phyloP scores from a whole-genome alignment of 2,797 vertebrate species.

The Arnoldichthys spilopterus region DNA sequence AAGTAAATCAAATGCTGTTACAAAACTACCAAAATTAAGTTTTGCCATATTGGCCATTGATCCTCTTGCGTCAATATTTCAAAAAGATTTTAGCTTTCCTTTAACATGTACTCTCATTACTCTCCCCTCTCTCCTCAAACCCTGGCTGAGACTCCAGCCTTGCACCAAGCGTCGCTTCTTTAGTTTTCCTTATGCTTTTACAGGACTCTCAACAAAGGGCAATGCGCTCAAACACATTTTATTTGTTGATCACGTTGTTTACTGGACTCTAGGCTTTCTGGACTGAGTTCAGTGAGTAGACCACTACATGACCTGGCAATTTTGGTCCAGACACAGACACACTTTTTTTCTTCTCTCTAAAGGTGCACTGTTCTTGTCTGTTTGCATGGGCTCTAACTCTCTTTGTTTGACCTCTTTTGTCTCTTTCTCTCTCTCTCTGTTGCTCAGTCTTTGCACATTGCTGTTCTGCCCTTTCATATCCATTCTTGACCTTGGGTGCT shows the following conservation, averaged over 20 bases:
- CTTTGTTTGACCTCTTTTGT: not conserved
- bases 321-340: slow-evolving; percentile 11
- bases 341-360: not conserved
- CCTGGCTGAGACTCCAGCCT: not conserved
- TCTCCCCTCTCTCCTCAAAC: slow-evolving; percentile 49
- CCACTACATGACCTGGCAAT: slow-evolving; percentile 32
- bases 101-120: not conserved
- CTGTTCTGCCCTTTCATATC: slow-evolving; percentile 9
- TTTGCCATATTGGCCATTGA: not conserved
- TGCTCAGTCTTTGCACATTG: not conserved
- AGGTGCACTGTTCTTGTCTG: not conserved
- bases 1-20: too few species aligned
- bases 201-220: not conserved
- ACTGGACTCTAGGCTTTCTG: slow-evolving; percentile 17
- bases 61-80: not conserved
- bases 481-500: not conserved
- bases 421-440: not conserved
- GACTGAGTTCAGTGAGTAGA: slow-evolving; percentile 8
- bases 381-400: not conserved
- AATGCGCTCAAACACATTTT: not conserved
- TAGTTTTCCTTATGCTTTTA: slow-evolving; percentile 49
- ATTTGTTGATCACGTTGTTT: slow-evolving; percentile 23
- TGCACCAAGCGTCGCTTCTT: slow-evolving; percentile 53
- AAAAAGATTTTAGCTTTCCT: not conserved
- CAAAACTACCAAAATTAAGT: not conserved